Base-by-base conservation (phyloP, 1,140 invertebrate species). In the Monomorium pharaonis region DNA sequence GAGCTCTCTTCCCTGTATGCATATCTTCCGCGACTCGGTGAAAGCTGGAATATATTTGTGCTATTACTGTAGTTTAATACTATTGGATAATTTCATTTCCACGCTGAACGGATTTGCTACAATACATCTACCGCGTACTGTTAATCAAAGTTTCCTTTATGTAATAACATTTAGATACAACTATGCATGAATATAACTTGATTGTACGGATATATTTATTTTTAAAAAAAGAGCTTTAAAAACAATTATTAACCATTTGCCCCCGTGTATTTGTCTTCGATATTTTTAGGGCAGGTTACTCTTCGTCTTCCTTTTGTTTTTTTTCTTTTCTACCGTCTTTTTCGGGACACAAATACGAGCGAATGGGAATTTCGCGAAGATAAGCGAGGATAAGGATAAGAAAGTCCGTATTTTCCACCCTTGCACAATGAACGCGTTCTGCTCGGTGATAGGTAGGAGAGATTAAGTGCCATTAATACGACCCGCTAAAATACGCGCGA, bases 381-480 rank as follows among this genome's bases (percentile, higher is more conserved):
- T 80, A 80, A 80, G 76, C 30, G 62, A 77, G 44, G 21, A 70
- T 72, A 72, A 72, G 54, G 30, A 76, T 62, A 80, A 80, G 51
- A 84, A 62, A 65, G 60, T 80, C 44, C 37, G 75, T 80, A 60
- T 78, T 85, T 80, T 33, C 62, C 63, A 67, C 18, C 18, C 21
- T 21, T 30, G 56, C 42, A 72, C 78, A 74, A 83, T 60, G 37
- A 72, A 44, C 72, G 37, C 21, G 24, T 27, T 42, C 37, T 47
- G 21, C 33, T 70, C 7, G 21, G 51, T 18, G 51, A 83, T 72
- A 72, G 49, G 33, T 81, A 56, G 65, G 54, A 54, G 69, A 84
- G 81, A 84, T 84, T 63, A 84, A 84, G 81, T 75, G 9, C 56
- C 56, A 76, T 76, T 84, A 84, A 84, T 84, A 77, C 74, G 33